Base-by-base conservation (phyloP, 2,888 invertebrate species). In the Ormyrus rosae region DNA sequence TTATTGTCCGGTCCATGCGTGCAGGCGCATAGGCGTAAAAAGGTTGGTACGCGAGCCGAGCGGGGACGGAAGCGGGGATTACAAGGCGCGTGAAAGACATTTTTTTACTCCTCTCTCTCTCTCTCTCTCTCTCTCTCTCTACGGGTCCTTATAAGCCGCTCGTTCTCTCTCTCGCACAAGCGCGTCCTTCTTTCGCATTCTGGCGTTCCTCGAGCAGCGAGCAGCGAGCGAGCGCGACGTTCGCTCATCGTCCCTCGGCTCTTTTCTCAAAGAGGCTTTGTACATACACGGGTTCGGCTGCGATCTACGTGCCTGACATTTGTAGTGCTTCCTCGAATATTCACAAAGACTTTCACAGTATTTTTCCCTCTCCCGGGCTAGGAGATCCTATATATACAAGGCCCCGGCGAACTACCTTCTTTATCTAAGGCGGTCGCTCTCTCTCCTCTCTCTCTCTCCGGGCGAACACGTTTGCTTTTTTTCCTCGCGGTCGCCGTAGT, bases 261-360 rank as follows among this genome's bases (percentile, higher is more conserved):
- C 60, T 51, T 34, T 34, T 48, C 72, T 80, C 76, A 76, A 80
- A 80, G 80, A 76, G 63, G 80, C 75, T 80, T 80, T 76, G 76
- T 72, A 76, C 70, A 58, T 58, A 34, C 34, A 60, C 65, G 80
- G 64, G 61, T 64, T 60, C 50, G 69, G 19, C 68, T 48, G 73
- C 81, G 67, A 72, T 77, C 77, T 81, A 80, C 80, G 80, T 80
- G 80, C 75, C 77, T 81, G 77, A 77, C 81, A 77, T 81, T 81
- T 65, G 81, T 77, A 77, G 77, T 68, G 80, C 80, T 80, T 80
- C 80, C 76, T 80, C 80, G 80, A 80, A 80, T 72, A 67, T 72
- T 67, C 76, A 76, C 76, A 77, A 80, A 80, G 80, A 67, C 78
- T 65, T 60, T 60, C 65, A 64, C 69, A 48, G 69, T 68, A 68